Conservation (phyloP, 2,888 invertebrate species). For the Drosophila mettleri region DNA sequence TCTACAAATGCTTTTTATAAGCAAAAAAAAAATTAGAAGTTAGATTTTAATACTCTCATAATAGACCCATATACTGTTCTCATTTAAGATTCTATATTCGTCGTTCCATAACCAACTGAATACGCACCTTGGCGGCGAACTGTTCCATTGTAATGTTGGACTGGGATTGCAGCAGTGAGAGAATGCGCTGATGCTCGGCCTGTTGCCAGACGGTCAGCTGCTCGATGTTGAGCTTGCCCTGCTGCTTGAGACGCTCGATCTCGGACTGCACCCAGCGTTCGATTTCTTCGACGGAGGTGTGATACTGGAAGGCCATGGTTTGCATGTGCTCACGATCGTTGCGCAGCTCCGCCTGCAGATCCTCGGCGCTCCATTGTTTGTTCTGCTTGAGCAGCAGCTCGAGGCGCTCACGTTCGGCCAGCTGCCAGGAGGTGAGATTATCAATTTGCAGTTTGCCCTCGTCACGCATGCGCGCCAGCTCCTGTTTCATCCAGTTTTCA, state of each 20-base stretch:
- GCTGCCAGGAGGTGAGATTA: slow-evolving; percentile 82
- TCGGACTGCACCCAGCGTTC: slow-evolving; percentile 83
- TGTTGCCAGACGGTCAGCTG: slow-evolving; percentile 82
- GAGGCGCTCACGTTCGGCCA: slow-evolving; percentile 80
- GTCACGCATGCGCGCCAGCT: slow-evolving; percentile 81
- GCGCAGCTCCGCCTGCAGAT: slow-evolving; percentile 75
- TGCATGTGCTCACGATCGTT: slow-evolving; percentile 83
- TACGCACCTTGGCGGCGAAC: slow-evolving; percentile 72
- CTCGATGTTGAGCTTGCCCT: slow-evolving; percentile 81
- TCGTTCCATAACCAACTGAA: neutral
- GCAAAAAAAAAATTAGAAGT: no score
- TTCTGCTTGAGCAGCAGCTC: slow-evolving; percentile 75
- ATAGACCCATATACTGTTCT: no score
- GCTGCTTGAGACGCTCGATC: slow-evolving; percentile 74
- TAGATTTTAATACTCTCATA: no score
- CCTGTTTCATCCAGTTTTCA: slow-evolving; percentile 82
- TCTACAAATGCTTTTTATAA: no score
- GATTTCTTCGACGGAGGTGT: slow-evolving; percentile 83
- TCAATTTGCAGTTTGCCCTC: slow-evolving; percentile 83
- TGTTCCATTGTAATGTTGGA: slow-evolving; percentile 81
- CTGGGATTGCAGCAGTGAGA: slow-evolving; percentile 76
- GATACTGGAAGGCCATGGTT: slow-evolving; percentile 83
- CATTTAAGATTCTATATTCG: neutral
- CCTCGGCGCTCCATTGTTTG: slow-evolving; percentile 80
- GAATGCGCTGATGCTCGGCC: slow-evolving; percentile 79